Evolutionary conservation across 2,113 vertebrate genomes (phyloP).

Genomic region (Hystrix cristata): DNA sequence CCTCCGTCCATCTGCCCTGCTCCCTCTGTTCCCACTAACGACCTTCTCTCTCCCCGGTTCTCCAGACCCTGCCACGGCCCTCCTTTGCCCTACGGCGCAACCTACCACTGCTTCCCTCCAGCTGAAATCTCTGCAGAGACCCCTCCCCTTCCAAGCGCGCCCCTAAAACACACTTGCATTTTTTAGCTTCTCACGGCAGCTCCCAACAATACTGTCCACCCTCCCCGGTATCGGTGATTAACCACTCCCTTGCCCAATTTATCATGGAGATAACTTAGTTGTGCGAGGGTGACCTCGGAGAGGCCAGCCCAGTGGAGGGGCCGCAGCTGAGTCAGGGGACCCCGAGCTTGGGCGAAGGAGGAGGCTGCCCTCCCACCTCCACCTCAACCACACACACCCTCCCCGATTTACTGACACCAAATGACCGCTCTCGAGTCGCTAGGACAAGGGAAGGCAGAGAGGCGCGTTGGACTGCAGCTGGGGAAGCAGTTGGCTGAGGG

Average conservation of each 20-base stretch:
- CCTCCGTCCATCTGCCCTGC: not conserved
- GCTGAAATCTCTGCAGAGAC: conserved; percentile 65
- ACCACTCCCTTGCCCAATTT: not conserved
- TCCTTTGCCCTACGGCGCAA: not conserved
- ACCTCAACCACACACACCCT: conserved; percentile 35
- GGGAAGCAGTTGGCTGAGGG: conserved; percentile 79
- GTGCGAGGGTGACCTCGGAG: conserved; percentile 65
- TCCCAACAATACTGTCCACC: conserved; percentile 34
- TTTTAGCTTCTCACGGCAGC: conserved; percentile 62
- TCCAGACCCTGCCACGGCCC: not conserved
- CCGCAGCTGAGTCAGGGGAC: conserved; percentile 42
- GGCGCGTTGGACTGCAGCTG: conserved; percentile 70
- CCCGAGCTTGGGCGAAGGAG: conserved; percentile 39
- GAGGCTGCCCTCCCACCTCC: conserved; percentile 58
- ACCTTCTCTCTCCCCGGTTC: not conserved
- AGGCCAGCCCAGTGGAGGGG: conserved; percentile 13
- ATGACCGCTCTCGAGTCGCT: conserved; percentile 77
- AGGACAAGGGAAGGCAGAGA: conserved; percentile 72
- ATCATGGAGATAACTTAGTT: conserved; percentile 66
- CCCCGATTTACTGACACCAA: conserved; percentile 72
- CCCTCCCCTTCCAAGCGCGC: conserved; percentile 52
- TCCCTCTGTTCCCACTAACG: no score
- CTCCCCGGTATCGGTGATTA: not conserved
- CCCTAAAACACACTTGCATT: conserved; percentile 50
- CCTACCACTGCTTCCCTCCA: conserved; percentile 32